Evolutionary conservation across 2,888 invertebrate species (phyloP).

Genomic region (Silvanus unidentatus): DNA sequence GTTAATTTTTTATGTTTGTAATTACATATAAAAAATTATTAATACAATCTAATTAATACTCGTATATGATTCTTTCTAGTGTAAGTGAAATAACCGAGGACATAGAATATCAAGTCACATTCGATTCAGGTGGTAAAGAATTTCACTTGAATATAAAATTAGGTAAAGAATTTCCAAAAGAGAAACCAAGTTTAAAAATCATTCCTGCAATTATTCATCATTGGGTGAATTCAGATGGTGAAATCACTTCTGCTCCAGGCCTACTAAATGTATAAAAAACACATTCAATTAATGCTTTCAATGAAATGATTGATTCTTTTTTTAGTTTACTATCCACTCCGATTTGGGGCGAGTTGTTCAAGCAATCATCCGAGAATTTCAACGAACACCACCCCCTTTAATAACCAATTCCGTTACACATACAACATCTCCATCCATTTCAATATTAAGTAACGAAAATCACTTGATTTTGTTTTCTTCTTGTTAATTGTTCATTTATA

Average conservation of each 20-base stretch:
- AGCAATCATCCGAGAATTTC: constrained; percentile 72
- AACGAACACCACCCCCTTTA: constrained; percentile 56
- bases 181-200: constrained; percentile 64
- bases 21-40: constrained; percentile 10
- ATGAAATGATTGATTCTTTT: constrained; percentile 6
- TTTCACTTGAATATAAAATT: constrained; percentile 63
- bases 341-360: constrained; percentile 77
- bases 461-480: background rate
- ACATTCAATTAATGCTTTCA: background rate
- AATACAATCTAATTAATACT: too few relatives aligned
- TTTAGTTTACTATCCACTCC: constrained; percentile 66
- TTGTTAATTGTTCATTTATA: background rate
- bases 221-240: constrained; percentile 66
- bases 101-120: constrained; percentile 67
- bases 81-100: constrained; percentile 67
- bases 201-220: constrained; percentile 63
- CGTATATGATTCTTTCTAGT: too few relatives aligned
- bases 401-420: constrained; percentile 30
- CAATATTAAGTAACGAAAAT: constrained; percentile 25
- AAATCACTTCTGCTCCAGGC: constrained; percentile 69
- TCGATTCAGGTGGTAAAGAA: constrained; percentile 58
- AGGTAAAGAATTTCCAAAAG: constrained; percentile 67
- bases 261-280: constrained; percentile 56
- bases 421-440: constrained; percentile 28
- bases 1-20: constrained; percentile 22